Evolutionary conservation across 2,888 invertebrate genomes (phyloP).

Genomic region (Unio pictorum): DNA sequence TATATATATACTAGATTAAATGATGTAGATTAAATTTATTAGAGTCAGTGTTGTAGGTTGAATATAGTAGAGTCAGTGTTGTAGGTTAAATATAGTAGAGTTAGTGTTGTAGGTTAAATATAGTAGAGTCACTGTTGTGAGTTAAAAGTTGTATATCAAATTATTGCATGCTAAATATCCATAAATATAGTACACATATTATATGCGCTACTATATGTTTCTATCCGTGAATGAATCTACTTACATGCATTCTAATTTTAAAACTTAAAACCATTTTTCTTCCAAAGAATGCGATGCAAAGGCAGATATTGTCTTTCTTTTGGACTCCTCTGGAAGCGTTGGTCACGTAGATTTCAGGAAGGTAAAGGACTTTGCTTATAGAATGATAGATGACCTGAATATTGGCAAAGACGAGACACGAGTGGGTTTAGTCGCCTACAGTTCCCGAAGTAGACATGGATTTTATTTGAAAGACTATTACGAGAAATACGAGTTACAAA

Average conservation of each 20-base stretch:
- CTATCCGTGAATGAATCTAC: too few species aligned
- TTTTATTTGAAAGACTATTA: constrained; percentile 59
- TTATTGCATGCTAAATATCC: too few species aligned
- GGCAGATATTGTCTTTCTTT: constrained; percentile 58
- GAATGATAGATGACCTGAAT: constrained; percentile 49
- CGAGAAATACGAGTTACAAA: constrained; percentile 50
- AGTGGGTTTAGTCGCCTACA: constrained; percentile 61
- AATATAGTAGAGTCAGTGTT: too few species aligned
- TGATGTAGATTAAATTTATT: too few species aligned
- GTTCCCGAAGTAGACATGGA: constrained; percentile 43
- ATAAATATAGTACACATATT: too few species aligned
- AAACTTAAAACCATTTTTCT: not conserved
- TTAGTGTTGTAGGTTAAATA: too few species aligned
- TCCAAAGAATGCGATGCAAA: constrained; percentile 48
- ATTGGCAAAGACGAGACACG: constrained; percentile 50
- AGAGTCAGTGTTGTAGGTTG: too few species aligned
- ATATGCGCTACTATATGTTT: too few species aligned
- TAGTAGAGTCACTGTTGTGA: too few species aligned
- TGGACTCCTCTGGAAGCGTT: constrained; percentile 64
- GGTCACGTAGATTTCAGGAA: constrained; percentile 52
- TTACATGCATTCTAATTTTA: not conserved
- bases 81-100: too few species aligned
- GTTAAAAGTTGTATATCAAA: too few species aligned
- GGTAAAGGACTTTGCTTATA: constrained; percentile 52
- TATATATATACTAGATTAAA: too few species aligned